Evolutionary conservation across 2,113 vertebrate species (phyloP).

Genomic region (Aix galericulata): DNA sequence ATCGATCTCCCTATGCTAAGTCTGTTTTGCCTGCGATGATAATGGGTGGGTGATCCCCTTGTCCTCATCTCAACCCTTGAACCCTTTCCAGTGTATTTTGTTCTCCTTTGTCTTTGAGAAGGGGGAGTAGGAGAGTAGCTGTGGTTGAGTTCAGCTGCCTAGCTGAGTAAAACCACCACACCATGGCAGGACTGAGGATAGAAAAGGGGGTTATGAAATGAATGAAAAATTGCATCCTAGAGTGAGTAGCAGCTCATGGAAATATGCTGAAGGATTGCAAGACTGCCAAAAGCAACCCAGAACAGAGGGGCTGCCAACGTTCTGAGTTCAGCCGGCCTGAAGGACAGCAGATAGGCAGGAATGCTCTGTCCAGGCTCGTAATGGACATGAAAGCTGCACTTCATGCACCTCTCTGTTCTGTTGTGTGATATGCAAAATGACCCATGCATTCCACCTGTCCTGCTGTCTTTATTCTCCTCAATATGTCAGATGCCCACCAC

Average conservation of each 20-base stretch:
- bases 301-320: neutral
- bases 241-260: neutral
- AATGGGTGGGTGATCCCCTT: too few species aligned
- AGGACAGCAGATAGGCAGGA: neutral
- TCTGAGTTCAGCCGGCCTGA: neutral
- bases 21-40: too few species aligned
- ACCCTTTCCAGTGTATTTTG: too few species aligned
- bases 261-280: neutral
- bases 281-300: neutral
- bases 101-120: too few species aligned
- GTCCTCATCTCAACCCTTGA: too few species aligned
- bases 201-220: neutral
- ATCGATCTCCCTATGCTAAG: too few species aligned
- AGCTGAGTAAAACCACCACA: too few species aligned
- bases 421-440: fast-evolving
- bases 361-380: neutral
- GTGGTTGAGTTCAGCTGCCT: too few species aligned
- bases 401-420: neutral
- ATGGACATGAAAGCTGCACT: fast-evolving
- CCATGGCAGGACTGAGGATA: neutral
- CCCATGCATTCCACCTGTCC: fast-evolving
- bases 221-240: too few species aligned
- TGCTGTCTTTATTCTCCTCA: neutral
- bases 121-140: too few species aligned
- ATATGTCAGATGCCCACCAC: too few species aligned